Base-by-base conservation (phyloP, 2,113 vertebrate genomes). In the Gymnobelideus leadbeateri region DNA sequence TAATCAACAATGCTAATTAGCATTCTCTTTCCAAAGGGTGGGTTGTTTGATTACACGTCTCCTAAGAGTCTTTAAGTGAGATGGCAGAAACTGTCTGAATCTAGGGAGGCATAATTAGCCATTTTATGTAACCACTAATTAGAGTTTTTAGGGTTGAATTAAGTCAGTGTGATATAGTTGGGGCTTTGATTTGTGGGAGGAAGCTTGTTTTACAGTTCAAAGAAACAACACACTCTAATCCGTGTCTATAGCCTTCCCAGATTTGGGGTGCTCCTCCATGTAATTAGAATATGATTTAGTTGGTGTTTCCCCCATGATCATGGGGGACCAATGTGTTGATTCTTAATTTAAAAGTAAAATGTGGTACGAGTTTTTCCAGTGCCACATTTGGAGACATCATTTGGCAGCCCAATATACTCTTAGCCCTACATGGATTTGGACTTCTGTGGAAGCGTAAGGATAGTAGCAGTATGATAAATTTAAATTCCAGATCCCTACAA, bases 341-440 rank as follows among this genome's bases (percentile, higher is more conserved):
- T 84, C 92, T 97, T 97, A 94, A 96, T 97, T 98, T 97, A 94
- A 95, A 97, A 96, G 93, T 94, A 95, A 98, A 96, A 89, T 51
- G 89, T 95, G 55, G 96, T 91, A 93, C 92, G 92, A 92, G 89
- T 53, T 96, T 95, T 46, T 68, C 91, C 68, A 96, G 26, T 46
- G 89, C 89, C 52, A 23, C 93, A 12, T 96, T 91, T 91, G 89
- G 92, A 54, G 96, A 93, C 77, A 49, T 90, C 16, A 49, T 26
- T 93, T 93, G 92, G 31, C 95, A 91, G 25, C 61, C 61, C 24
- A 31, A 31, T 26, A n/a, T 19, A 0, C 91, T 95, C 94, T 92
- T 84, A 90, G 93, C 54, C 89, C 91, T 49, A 84, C 68, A n/a
- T 25, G 8, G 77, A 46, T 93, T 94, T 91, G 57, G 4, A n/a